These are phyloP conservation scores for Hirundichthys speculiger DNA, from an alignment of 2,113 vertebrate species.

Conservation along the genomic window DNA sequence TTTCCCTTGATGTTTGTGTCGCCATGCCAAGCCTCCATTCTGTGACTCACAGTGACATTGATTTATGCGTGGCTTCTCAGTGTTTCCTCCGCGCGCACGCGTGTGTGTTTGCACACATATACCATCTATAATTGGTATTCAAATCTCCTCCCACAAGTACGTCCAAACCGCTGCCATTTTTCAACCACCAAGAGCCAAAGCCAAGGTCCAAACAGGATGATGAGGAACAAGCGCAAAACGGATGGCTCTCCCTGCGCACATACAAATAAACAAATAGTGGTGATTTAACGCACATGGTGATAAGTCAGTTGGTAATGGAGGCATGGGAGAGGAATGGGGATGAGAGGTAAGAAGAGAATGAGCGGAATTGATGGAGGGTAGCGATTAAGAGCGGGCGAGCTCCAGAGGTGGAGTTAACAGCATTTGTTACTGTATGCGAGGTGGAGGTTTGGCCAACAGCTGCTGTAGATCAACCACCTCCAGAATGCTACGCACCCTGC, in stretches of 20 bases:
- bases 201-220: slow-evolving; percentile 71
- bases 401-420: slow-evolving; percentile 52
- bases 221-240: slow-evolving; percentile 70
- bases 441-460: slow-evolving; percentile 58
- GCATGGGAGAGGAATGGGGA: slow-evolving; percentile 40
- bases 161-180: slow-evolving; percentile 70
- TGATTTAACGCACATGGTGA: slow-evolving; percentile 74
- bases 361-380: slow-evolving; percentile 48
- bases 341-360: slow-evolving; percentile 40
- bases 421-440: slow-evolving; percentile 59
- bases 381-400: slow-evolving; percentile 36
- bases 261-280: slow-evolving; percentile 78
- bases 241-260: slow-evolving; percentile 71
- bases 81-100: slow-evolving; percentile 25
- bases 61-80: slow-evolving; percentile 62
- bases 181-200: slow-evolving; percentile 55
- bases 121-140: slow-evolving; percentile 76
- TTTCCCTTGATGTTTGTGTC: slow-evolving; percentile 68
- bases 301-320: slow-evolving; percentile 70
- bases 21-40: slow-evolving; percentile 58
- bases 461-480: slow-evolving; percentile 63
- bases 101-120: slow-evolving; percentile 12
- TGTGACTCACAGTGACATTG: slow-evolving; percentile 72
- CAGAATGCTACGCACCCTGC: slow-evolving; percentile 35
- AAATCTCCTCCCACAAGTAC: slow-evolving; percentile 74